Base-by-base conservation (phyloP, 2,888 invertebrate species). In the Ochropacha duplaris region DNA sequence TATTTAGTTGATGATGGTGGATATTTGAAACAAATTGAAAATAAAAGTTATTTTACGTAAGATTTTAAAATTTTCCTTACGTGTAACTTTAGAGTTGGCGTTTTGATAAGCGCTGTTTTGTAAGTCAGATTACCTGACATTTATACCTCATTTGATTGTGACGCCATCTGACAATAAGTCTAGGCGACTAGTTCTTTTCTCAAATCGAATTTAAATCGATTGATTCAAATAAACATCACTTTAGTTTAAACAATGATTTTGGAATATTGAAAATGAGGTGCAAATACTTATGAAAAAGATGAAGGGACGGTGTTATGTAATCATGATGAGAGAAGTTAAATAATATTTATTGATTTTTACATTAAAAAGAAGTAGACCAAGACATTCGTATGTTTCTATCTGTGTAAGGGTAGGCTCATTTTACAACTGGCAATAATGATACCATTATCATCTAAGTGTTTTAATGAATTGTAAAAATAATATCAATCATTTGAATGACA, bases 231-330 rank as follows among this genome's bases (percentile, higher is more conserved):
- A 66, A 65, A 66, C 79, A 79, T 79, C 79, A 79, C 79, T 68
- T 76, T 72, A 74, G 70, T 59, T 31, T 52, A 19, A 57, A 61
- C 57, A 59, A 57, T 55, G 64, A 69, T 75, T 79, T 79, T 79
- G 61, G 64, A 65, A 69, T 71, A 71, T 73, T 77, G 69, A 71
- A 70, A 77, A 75, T 76, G 79, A 68, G 78, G 76, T 79, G 79
- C 79, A 72, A 76, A 77, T 74, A 76, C 80, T 79, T 79, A 79
- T 79, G 80, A 80, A 79, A 61, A 67, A 28, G 24, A 70, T 68
- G 70, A 72, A 65, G 70, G 64, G 65, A 60, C 65, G 75, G 70
- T 71, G 67, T 71, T 54, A 22, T 31, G 19, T 19, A 28, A 68
- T 71, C 68, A 74, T 72, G 74, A 79, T 70, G 81, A 81, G 80